These are phyloP conservation scores for Drosophila nannoptera DNA, from an alignment of 1,140 invertebrate species.

Conservation along the genomic window DNA sequence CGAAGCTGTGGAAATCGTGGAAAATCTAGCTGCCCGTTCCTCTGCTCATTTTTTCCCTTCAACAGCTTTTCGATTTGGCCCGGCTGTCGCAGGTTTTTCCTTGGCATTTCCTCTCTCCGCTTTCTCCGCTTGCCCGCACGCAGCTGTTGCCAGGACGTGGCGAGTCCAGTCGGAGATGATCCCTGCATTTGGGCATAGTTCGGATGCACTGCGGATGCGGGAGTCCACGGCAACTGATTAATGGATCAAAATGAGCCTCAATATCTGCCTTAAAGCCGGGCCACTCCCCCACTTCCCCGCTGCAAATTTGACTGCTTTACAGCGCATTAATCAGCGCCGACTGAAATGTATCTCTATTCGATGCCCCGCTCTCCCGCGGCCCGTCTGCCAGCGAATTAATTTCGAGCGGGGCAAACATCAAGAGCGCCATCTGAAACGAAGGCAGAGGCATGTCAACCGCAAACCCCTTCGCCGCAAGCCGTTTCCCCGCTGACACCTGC, in stretches of 20 bases:
- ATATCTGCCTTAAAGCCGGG: too few relatives aligned
- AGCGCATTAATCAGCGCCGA: not conserved
- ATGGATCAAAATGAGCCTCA: too few relatives aligned
- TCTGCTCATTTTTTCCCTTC: conserved; percentile 23
- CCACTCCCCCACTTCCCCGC: too few relatives aligned
- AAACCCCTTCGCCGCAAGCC: not conserved
- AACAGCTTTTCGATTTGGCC: conserved; percentile 19
- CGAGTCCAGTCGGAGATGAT: not conserved
- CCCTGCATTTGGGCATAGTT: too few relatives aligned
- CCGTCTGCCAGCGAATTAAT: conserved; percentile 13
- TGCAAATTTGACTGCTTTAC: not conserved
- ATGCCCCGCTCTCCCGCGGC: too few relatives aligned
- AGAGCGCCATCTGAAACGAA: not conserved
- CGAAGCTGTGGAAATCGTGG: conserved; percentile 38
- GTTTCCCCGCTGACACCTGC: not conserved
- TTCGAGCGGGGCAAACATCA: not conserved
- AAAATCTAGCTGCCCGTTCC: conserved; percentile 29
- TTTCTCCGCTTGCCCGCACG: conserved; percentile 31
- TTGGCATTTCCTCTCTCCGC: conserved; percentile 18
- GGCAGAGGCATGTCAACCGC: not conserved
- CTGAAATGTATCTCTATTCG: too few relatives aligned
- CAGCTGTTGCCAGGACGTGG: conserved; percentile 17
- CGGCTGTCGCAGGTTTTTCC: conserved; percentile 18
- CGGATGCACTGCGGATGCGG: too few relatives aligned
- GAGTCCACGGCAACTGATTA: too few relatives aligned